Base-by-base conservation (phyloP, 2,797 vertebrate species). In the Margarornis squamiger region DNA sequence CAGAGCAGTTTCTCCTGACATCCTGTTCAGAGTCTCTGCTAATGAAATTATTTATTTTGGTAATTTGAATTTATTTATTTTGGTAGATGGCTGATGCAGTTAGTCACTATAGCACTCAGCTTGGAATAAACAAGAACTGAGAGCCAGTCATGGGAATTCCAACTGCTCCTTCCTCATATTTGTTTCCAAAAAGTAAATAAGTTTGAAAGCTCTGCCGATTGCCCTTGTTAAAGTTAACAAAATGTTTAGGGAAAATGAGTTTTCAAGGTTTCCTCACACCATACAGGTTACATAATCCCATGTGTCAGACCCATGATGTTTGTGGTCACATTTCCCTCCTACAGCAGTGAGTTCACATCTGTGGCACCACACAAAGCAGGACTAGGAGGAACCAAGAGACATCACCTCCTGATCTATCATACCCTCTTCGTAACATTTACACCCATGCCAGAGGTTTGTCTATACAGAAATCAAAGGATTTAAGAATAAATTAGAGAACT, bases 31-130 rank as follows among this genome's bases (percentile, higher is more conserved):
- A 90, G n/a, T 38, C 48, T 79, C 45, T 71, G 45, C 54, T 93
- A 89, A 95, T 57, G 18, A 66, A 94, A 62, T 70, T 41, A 51
- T 68, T 93, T 89, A 76, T 92, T 93, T 93, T 86, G 45, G 70
- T 92, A 71, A 45, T 45, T 45, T 57, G 20, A 66, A 94, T 59
- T 73, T 41, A 51, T 68, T 93, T 89, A 76, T 92, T 92, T 93
- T 86, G 45, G 70, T 92, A 71, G 43, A 83, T 34, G 66, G 76
- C 30, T 88, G 43, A 86, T 66, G 51, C 14, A 65, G 41, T 75
- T 75, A 65, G 72, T 77, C 65, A 74, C 80, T 86, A 66, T 32
- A 93, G 46, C 49, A 88, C 27, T 79, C 61, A 58, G 71, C 61
- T 52, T 80, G 65, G 52, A 89, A 91, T 77, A 93, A 85, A 73